Conservation (phyloP, 2,113 vertebrate species). For the Lipotes vexillifer region DNA sequence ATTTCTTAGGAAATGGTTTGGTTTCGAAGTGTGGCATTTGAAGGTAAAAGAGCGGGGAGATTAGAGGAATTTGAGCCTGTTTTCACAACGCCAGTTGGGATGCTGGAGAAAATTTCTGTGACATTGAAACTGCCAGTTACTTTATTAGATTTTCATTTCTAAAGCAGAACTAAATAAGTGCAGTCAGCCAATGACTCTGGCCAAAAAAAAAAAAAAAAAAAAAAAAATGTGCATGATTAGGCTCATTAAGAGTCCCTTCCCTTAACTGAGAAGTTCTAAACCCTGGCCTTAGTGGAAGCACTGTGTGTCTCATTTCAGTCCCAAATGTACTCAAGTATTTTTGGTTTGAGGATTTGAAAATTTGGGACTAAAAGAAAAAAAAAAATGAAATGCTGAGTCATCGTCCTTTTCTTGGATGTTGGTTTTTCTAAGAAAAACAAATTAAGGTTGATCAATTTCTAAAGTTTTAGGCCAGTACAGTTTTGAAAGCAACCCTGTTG, state of each 20-base stretch:
- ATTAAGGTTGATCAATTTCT: not conserved
- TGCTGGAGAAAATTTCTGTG: conserved; percentile 51
- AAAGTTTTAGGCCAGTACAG: not conserved
- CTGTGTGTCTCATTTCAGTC: not conserved
- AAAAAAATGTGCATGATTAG: not conserved
- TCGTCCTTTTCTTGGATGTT: not conserved
- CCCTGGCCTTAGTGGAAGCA: not conserved
- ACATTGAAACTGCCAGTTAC: conserved; percentile 52
- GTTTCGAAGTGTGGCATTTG: not conserved
- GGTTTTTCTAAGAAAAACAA: not conserved
- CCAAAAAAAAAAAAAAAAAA: not conserved
- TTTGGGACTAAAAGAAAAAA: not conserved
- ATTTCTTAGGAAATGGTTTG: conserved; percentile 60
- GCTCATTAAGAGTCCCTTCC: not conserved
- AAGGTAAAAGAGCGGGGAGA: not conserved
- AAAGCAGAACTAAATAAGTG: conserved; percentile 50
- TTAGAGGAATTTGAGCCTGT: conserved; percentile 40
- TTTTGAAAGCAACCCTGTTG: not conserved
- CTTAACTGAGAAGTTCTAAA: not conserved
- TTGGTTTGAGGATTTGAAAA: not conserved
- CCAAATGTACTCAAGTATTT: not conserved
- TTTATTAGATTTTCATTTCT: conserved; percentile 69
- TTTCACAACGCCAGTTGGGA: conserved; percentile 53
- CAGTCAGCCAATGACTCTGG: conserved; percentile 16
- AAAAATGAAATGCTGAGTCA: not conserved